These are phyloP conservation scores for Crossocerus cetratus DNA, from an alignment of 2,888 invertebrate genomes.

Conservation along the genomic window DNA sequence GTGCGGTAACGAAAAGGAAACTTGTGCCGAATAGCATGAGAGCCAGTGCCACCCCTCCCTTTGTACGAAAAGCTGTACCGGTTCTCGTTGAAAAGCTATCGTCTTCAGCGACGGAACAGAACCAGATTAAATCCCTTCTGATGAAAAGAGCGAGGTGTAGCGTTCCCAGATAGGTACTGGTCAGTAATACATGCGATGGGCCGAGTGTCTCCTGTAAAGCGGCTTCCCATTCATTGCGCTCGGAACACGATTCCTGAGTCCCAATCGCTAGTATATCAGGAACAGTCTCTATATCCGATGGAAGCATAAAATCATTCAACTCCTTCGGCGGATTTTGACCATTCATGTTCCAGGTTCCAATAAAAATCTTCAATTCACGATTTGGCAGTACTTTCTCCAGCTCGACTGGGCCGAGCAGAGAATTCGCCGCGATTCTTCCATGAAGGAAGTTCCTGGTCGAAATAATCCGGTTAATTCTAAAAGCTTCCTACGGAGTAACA, in stretches of 20 bases:
- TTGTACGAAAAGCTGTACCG: constrained; percentile 93
- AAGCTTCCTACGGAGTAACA: constrained; percentile 4
- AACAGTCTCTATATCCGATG: constrained; percentile 89
- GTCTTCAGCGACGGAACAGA: constrained; percentile 94
- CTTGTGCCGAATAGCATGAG: constrained; percentile 97
- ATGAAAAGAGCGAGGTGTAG: constrained; percentile 93
- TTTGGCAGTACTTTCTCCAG: constrained; percentile 91
- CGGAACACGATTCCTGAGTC: constrained; percentile 94
- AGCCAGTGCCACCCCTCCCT: constrained; percentile 95
- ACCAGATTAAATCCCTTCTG: constrained; percentile 96
- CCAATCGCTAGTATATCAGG: constrained; percentile 95
- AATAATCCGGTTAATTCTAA: constrained; percentile 10
- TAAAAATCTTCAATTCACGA: constrained; percentile 90
- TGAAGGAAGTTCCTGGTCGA: constrained; percentile 85
- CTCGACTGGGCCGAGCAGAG: constrained; percentile 90
- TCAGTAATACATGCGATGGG: constrained; percentile 92
- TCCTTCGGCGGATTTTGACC: constrained; percentile 90
- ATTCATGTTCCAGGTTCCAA: constrained; percentile 98
- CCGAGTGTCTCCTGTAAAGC: constrained; percentile 95
- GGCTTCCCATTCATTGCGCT: constrained; percentile 92
- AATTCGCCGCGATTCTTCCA: constrained; percentile 88
- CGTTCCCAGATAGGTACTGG: constrained; percentile 80
- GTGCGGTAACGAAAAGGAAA: constrained; percentile 96
- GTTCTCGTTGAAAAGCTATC: constrained; percentile 91
- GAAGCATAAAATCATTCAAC: constrained; percentile 93